Evolutionary conservation across 2,113 vertebrate genomes (phyloP).

Genomic region (Melospiza georgiana): DNA sequence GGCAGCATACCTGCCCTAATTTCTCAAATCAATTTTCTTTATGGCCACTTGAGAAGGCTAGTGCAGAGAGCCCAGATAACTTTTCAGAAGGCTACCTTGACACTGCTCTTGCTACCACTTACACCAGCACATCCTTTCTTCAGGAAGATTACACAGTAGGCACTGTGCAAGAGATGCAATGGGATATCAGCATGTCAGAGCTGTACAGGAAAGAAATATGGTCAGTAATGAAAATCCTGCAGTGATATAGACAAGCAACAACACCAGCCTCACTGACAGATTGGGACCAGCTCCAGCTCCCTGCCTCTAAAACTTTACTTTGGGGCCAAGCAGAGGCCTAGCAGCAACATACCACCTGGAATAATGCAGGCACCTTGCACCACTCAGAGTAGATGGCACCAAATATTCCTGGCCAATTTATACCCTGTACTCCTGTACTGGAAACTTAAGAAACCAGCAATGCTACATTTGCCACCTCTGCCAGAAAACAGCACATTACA

Average conservation of each 20-base stretch:
- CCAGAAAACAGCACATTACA: neutral
- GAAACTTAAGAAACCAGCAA: neutral
- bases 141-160: neutral
- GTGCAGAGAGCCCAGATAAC: neutral
- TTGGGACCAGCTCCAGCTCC: neutral
- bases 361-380: neutral
- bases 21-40: neutral
- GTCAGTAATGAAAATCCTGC: neutral
- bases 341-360: neutral
- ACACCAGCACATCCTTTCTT: neutral
- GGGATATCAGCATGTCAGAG: neutral
- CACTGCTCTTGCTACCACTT: neutral
- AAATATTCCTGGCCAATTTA: neutral
- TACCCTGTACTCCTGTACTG: neutral
- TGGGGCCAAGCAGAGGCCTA: neutral
- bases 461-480: neutral
- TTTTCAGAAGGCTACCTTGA: neutral
- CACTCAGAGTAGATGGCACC: neutral
- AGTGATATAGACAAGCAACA: neutral
- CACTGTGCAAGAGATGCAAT: neutral
- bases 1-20: neutral
- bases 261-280: neutral
- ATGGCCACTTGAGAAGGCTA: neutral
- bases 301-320: neutral
- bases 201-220: neutral